These are phyloP conservation scores for Lepidotrigona ventralis DNA, from an alignment of 1,140 invertebrate species.

Conservation along the genomic window DNA sequence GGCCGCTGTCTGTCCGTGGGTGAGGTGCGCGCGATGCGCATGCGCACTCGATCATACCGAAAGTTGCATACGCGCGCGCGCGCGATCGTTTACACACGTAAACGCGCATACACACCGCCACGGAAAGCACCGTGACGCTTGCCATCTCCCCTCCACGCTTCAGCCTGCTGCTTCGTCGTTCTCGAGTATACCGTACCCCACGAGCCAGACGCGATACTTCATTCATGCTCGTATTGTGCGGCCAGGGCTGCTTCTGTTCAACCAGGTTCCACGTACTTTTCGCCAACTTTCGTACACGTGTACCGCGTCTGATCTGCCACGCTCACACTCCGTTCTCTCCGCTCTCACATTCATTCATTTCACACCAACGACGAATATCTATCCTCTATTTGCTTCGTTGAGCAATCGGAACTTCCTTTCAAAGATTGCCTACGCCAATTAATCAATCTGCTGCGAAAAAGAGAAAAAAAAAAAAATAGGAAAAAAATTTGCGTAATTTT, in stretches of 20 bases:
- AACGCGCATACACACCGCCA: constrained; percentile 61
- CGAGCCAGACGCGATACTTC: constrained; percentile 80
- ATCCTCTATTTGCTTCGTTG: too few relatives aligned
- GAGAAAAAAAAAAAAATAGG: too few relatives aligned
- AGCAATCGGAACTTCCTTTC: too few relatives aligned
- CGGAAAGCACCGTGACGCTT: constrained; percentile 58
- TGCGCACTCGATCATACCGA: constrained; percentile 41
- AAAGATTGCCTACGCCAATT: too few relatives aligned
- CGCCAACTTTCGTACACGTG: not conserved
- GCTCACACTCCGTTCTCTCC: not conserved
- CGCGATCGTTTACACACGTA: not conserved
- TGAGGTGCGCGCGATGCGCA: constrained; percentile 54
- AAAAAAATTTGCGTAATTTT: too few relatives aligned
- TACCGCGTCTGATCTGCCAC: not conserved
- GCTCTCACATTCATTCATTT: not conserved
- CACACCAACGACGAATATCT: too few relatives aligned
- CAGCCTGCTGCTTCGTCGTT: constrained; percentile 51
- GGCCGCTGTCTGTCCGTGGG: constrained; percentile 55
- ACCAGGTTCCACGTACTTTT: constrained; percentile 26
- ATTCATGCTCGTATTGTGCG: constrained; percentile 83
- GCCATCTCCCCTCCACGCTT: constrained; percentile 36
- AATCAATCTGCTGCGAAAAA: too few relatives aligned
- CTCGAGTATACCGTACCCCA: constrained; percentile 48
- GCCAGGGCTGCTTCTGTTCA: constrained; percentile 62
- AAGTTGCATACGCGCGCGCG: constrained; percentile 34